Conservation (phyloP, 2,888 invertebrate species). For the Rhorus exstirpatorius region DNA sequence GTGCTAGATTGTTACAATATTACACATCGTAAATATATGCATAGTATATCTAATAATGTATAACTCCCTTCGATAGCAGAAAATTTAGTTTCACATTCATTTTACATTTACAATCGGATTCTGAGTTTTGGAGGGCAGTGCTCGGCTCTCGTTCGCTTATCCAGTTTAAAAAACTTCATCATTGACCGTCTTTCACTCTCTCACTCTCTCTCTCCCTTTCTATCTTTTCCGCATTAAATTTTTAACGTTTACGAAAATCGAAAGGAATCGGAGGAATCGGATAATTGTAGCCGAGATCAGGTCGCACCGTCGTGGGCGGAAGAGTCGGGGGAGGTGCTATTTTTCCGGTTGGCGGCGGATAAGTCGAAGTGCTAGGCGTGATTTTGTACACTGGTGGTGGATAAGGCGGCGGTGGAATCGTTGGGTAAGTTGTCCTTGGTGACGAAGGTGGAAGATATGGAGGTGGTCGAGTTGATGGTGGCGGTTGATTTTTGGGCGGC, state of each 20-base stretch:
- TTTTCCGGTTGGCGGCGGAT: slow-evolving; percentile 78
- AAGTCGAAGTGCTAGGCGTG: slow-evolving; percentile 77
- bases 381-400: slow-evolving; percentile 80
- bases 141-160: slow-evolving; percentile 1
- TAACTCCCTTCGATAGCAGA: slow-evolving; percentile 40
- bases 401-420: slow-evolving; percentile 84
- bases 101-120: slow-evolving; percentile 34
- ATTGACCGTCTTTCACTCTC: not conserved
- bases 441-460: slow-evolving; percentile 83
- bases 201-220: not conserved
- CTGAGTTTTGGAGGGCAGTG: slow-evolving; percentile 28
- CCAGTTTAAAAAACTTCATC: slow-evolving; percentile 2
- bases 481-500: slow-evolving; percentile 51
- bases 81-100: slow-evolving; percentile 15
- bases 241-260: slow-evolving; percentile 79
- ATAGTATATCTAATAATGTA: slow-evolving; percentile 44
- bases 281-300: slow-evolving; percentile 81
- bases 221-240: not conserved
- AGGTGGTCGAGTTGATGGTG: slow-evolving; percentile 75
- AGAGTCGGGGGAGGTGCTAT: slow-evolving; percentile 80
- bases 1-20: slow-evolving; percentile 23
- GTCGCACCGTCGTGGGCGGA: slow-evolving; percentile 79
- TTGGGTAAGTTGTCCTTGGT: slow-evolving; percentile 76
- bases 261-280: slow-evolving; percentile 82
- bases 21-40: slow-evolving; percentile 46